Conservation (phyloP, 2,888 invertebrate genomes). For the Zaprionus obscuricornis region DNA sequence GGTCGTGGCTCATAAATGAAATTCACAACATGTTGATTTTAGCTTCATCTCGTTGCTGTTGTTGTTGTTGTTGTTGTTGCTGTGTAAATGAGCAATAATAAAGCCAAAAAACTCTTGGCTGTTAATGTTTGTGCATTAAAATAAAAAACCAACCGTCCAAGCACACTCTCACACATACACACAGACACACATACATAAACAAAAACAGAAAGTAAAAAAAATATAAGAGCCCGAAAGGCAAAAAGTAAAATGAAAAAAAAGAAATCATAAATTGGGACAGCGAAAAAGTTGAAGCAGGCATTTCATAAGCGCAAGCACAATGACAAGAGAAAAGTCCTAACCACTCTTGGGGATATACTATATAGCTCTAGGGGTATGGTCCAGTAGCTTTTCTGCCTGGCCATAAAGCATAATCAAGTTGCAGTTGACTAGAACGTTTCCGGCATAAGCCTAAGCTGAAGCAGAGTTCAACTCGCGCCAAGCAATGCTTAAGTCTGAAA, state of each 20-base stretch:
- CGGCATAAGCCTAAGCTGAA: constrained; percentile 21
- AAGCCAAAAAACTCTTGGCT: constrained; percentile 64
- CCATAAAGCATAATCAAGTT: constrained; percentile 69
- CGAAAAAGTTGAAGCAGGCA: constrained; percentile 42
- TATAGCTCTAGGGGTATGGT: constrained; percentile 46
- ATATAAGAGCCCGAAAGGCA: constrained; percentile 42
- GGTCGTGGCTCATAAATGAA: constrained; percentile 17
- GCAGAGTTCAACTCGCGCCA: not conserved
- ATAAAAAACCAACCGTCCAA: constrained; percentile 33
- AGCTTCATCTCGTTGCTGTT: constrained; percentile 15
- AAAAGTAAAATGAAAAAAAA: constrained; percentile 38
- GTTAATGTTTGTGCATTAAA: constrained; percentile 69
- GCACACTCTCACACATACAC: not conserved
- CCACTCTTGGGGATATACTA: constrained; percentile 23
- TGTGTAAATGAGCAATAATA: constrained; percentile 70
- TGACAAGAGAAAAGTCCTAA: not conserved
- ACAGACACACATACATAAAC: not conserved
- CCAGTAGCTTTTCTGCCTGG: constrained; percentile 52
- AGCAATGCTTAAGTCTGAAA: constrained; percentile 19
- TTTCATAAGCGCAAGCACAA: not conserved
- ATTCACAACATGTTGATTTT: constrained; percentile 31
- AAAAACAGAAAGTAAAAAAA: constrained; percentile 6
- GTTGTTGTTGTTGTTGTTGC: constrained; percentile 25
- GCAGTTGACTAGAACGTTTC: constrained; percentile 27
- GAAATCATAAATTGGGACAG: constrained; percentile 52